These are phyloP conservation scores for Dryocosmus kuriphilus DNA, from an alignment of 2,888 invertebrate genomes.

Conservation along the genomic window DNA sequence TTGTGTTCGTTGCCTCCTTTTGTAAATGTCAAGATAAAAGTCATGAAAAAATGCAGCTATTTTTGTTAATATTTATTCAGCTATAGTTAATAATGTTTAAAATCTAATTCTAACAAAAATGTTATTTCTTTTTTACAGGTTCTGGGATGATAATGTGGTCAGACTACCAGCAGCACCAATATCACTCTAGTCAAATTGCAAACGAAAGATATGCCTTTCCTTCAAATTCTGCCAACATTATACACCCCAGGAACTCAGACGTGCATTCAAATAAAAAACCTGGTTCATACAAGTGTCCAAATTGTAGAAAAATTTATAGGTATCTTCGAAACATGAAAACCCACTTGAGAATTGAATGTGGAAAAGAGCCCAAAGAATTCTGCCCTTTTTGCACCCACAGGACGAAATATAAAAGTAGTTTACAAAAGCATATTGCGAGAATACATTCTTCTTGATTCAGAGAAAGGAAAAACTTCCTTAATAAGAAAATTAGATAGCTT, in stretches of 20 bases:
- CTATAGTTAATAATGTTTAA: not conserved
- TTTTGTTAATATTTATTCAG: not conserved
- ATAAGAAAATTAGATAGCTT: too few relatives aligned
- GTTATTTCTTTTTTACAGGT: slow-evolving; percentile 54
- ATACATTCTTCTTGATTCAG: slow-evolving; percentile 65
- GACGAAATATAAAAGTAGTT: slow-evolving; percentile 79
- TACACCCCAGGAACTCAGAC: slow-evolving; percentile 2
- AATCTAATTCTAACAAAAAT: slow-evolving; percentile 1
- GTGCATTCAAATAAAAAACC: slow-evolving; percentile 59
- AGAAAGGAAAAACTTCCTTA: not conserved
- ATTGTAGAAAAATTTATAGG: slow-evolving; percentile 81
- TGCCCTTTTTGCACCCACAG: slow-evolving; percentile 80
- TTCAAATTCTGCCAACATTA: not conserved
- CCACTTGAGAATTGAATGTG: slow-evolving; percentile 81
- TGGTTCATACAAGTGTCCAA: slow-evolving; percentile 77
- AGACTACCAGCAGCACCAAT: not conserved
- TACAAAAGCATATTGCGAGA: slow-evolving; percentile 78
- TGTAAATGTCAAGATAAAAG: not conserved
- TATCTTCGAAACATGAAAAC: slow-evolving; percentile 81
- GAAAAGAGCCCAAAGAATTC: slow-evolving; percentile 80
- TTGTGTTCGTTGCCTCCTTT: not conserved
- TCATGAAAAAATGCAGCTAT: not conserved
- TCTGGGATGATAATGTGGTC: slow-evolving; percentile 32
- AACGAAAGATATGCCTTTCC: not conserved
- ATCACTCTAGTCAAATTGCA: not conserved